Evolutionary conservation across 2,888 invertebrate species (phyloP).

Genomic region (Orthonevra nobilis): DNA sequence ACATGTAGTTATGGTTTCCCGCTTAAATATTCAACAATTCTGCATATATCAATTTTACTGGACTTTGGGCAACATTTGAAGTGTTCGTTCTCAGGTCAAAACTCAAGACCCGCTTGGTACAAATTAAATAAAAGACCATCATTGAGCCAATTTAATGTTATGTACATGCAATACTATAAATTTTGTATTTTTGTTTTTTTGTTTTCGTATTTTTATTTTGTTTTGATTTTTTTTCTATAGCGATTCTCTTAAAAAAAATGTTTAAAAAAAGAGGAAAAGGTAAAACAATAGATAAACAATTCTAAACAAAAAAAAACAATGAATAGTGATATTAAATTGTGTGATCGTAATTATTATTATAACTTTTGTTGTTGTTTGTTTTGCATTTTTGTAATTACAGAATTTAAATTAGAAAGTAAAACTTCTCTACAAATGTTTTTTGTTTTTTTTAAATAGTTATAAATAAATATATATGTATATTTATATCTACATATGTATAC

Average conservation of each 20-base stretch:
- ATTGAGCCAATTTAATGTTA: slow-evolving; percentile 63
- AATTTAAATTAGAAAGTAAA: slow-evolving; percentile 70
- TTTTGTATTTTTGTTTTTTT: slow-evolving; percentile 64
- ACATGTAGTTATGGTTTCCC: too few species aligned
- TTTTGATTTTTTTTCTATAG: slow-evolving; percentile 44
- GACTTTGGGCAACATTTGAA: background rate
- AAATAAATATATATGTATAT: slow-evolving; percentile 67
- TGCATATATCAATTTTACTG: too few species aligned
- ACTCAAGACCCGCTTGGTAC: background rate
- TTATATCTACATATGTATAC: slow-evolving; percentile 39
- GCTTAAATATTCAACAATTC: too few species aligned
- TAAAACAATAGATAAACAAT: slow-evolving; percentile 47
- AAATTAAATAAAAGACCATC: slow-evolving; percentile 51
- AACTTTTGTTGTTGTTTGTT: slow-evolving; percentile 11
- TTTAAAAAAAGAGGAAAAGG: too few species aligned
- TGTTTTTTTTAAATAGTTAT: slow-evolving; percentile 48
- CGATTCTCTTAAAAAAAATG: slow-evolving; percentile 51
- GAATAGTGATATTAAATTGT: slow-evolving; percentile 63
- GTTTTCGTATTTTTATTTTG: slow-evolving; percentile 53
- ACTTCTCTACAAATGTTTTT: slow-evolving; percentile 55
- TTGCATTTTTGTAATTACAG: slow-evolving; percentile 61
- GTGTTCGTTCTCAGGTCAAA: background rate
- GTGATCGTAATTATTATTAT: slow-evolving; percentile 47
- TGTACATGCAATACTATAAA: slow-evolving; percentile 69
- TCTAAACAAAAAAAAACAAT: slow-evolving; percentile 41